Percentiles rank a stretch among this genome's conserved stretches.
phyloP scores from a whole-genome alignment of 2,888 invertebrate species.

The Allolobophora icterica region DNA sequence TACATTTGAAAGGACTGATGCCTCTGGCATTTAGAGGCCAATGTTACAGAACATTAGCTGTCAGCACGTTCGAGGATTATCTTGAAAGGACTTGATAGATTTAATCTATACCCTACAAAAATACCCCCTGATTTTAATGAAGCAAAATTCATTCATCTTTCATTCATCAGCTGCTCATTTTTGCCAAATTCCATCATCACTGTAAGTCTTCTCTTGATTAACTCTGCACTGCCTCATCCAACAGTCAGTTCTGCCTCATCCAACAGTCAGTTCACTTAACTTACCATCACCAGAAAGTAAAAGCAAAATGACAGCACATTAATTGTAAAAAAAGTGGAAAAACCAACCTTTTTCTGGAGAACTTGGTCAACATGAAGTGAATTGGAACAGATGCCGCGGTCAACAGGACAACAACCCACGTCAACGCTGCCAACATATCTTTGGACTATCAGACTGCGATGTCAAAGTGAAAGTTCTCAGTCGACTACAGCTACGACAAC shows the following conservation, averaged over 20 bases:
- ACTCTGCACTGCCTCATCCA: background rate
- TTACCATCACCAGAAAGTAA: background rate
- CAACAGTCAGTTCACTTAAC: background rate
- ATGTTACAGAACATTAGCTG: background rate
- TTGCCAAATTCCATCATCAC: background rate
- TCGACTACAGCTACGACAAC: background rate
- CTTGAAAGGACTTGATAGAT: background rate
- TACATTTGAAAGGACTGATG: background rate
- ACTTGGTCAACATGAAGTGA: conserved; percentile 34
- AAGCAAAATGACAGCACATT: background rate
- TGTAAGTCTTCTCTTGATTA: background rate
- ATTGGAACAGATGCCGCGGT: conserved; percentile 25
- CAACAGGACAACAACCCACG: conserved; percentile 33
- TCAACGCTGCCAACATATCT: conserved; percentile 36
- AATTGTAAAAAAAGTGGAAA: background rate
- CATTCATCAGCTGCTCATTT: background rate
- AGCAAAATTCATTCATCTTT: background rate
- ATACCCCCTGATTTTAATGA: background rate
- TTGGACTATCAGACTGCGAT: background rate
- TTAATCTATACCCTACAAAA: background rate
- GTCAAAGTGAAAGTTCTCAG: too few species aligned
- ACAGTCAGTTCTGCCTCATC: background rate
- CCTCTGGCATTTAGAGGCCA: background rate
- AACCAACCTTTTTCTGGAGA: conserved; percentile 39
- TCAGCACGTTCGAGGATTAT: background rate